These are phyloP conservation scores for Spialia ferax DNA, from an alignment of 2,888 invertebrate species.

Conservation along the genomic window DNA sequence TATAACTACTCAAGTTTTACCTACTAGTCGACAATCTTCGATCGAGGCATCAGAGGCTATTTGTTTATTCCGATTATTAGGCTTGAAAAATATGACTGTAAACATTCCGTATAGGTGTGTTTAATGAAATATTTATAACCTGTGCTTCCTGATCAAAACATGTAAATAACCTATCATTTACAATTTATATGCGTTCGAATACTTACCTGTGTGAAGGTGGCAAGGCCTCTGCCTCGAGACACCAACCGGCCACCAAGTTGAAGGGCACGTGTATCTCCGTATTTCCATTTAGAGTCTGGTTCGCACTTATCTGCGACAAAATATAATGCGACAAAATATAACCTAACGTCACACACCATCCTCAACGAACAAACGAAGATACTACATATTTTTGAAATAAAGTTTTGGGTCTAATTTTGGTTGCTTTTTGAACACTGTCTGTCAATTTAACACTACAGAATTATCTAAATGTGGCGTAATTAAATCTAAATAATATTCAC, in stretches of 20 bases:
- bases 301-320: constrained; percentile 76
- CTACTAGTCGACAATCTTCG: no score
- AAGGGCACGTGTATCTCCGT: constrained; percentile 89
- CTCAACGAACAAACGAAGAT: background rate
- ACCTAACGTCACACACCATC: background rate
- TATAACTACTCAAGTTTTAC: no score
- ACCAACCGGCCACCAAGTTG: constrained; percentile 97
- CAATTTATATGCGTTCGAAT: no score
- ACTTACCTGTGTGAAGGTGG: constrained; percentile 88
- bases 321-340: constrained; percentile 51
- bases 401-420: background rate
- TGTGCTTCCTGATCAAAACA: no score
- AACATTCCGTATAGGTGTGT: no score
- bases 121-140: no score
- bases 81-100: no score
- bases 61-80: no score
- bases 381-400: background rate
- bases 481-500: no score
- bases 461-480: background rate
- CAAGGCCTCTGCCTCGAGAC: constrained; percentile 95
- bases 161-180: no score
- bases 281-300: constrained; percentile 82
- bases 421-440: background rate
- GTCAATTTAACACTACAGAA: background rate
- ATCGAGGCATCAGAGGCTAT: no score